Conservation (phyloP, 2,113 vertebrate genomes). For the Guaruba guarouba region DNA sequence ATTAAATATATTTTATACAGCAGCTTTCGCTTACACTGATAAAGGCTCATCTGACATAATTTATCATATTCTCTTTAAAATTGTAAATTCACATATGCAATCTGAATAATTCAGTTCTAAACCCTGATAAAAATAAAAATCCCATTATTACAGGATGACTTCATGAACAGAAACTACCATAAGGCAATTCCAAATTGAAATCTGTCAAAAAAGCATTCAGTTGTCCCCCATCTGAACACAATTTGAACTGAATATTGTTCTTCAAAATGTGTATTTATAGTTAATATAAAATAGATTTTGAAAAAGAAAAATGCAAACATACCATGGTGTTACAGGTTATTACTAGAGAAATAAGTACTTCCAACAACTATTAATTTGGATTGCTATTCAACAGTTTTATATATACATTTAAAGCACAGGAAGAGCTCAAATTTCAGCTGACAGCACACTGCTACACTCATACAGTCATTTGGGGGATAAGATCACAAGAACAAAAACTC, state of each 20-base stretch:
- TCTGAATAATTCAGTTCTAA: background rate
- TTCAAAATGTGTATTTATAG: background rate
- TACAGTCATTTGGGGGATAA: background rate
- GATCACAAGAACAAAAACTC: background rate
- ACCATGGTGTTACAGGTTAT: background rate
- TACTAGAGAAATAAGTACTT: background rate
- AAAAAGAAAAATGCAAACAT: background rate
- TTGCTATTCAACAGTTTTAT: background rate
- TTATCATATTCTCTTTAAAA: background rate
- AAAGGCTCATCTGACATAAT: background rate
- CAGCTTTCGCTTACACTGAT: too few relatives aligned
- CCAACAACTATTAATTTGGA: background rate
- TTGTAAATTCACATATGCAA: accelerated
- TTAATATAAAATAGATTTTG: background rate
- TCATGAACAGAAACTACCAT: background rate
- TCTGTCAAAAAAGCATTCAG: background rate
- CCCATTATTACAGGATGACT: background rate
- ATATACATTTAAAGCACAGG: background rate
- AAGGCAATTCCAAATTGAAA: background rate
- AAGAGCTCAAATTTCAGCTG: background rate
- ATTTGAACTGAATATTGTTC: background rate
- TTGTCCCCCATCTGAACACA: background rate
- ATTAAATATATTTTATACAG: background rate
- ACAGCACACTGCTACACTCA: background rate
- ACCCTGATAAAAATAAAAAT: background rate